Evolutionary conservation across 2,113 vertebrate genomes (phyloP), one percentile per base, ranked within the genome.

Genomic region (Crocuta crocuta): DNA sequence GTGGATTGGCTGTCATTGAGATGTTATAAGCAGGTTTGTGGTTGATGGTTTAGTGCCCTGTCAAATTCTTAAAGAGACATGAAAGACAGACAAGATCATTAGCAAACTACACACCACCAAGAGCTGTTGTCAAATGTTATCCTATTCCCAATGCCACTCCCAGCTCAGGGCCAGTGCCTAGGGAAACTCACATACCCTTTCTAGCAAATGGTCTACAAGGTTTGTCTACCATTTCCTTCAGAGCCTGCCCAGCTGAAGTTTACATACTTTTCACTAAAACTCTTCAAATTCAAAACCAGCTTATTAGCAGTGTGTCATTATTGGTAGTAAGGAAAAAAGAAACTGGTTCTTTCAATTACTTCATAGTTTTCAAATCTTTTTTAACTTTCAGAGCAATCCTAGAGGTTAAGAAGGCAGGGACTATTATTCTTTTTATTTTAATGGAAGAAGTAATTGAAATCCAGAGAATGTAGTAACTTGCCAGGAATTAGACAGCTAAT

Each of bases 251-350:
- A 85, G 13, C 23, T 89, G 82, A 90, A 26, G 33, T 78, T 86
- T 92, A 78, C 21, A 15, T 31, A 79, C 16, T 92, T 87, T 95
- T 71, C 53, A 87, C 35, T 84, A 92, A 92, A 76, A 91, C 17
- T 48, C 50, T 55, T 83, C 48, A 91, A 84, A 76, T 76, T 94
- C 48, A 63, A 55, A 84, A 78, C 39, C 83, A 26, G 45, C 3
- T 50, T 68, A 87, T 33, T 45, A 68, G 45, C 12, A 89, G 0
- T 39, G 1, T 61, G 16, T 55, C 24, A 43, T 94, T 55, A 71
- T 89, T 50, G 61, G 76, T n/a, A 11, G 8, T 45, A 73, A 94
- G 11, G 50, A 87, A 91, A 16, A 87, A 90, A 16, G 85, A 68
- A 63, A 70, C 35, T 81, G 28, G n/a, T 8, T 68, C 17, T 94